These are phyloP conservation scores for Australoheros facetus DNA, from an alignment of 2,797 vertebrate genomes.

Conservation along the genomic window DNA sequence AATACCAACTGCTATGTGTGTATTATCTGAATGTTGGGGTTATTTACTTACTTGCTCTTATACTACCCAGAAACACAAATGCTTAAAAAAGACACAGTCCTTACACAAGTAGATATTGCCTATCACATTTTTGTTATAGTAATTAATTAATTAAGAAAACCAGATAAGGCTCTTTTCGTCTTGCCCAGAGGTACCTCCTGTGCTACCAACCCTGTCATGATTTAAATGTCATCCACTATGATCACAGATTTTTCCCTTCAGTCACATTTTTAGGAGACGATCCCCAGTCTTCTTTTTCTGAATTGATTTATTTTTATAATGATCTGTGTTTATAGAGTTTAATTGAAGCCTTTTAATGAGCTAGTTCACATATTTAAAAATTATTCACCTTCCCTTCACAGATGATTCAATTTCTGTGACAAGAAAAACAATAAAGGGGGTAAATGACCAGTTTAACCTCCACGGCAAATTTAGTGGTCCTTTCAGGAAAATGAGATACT, in stretches of 20 bases:
- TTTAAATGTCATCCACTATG: neutral
- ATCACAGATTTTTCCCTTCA: neutral
- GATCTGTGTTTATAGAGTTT: constrained; percentile 4
- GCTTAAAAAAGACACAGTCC: neutral
- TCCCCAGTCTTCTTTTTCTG: neutral
- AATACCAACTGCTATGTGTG: neutral
- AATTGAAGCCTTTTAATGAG: constrained; percentile 32
- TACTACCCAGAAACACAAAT: neutral
- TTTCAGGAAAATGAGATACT: constrained; percentile 53
- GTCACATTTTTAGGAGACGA: neutral
- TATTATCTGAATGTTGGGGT: neutral
- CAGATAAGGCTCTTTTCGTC: neutral
- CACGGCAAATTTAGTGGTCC: constrained; percentile 55
- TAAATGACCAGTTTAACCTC: constrained; percentile 71
- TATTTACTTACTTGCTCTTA: neutral
- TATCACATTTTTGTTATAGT: neutral
- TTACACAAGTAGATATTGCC: neutral
- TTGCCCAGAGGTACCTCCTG: neutral
- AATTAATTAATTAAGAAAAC: neutral
- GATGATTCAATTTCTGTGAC: constrained; percentile 59
- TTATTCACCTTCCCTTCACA: constrained; percentile 29
- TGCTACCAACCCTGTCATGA: neutral
- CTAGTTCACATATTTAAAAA: constrained; percentile 31
- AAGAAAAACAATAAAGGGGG: constrained; percentile 51
- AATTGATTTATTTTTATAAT: constrained; percentile 1